These are phyloP conservation scores for Cichlasoma orientale DNA, from an alignment of 2,797 vertebrate genomes.

Conservation along the genomic window DNA sequence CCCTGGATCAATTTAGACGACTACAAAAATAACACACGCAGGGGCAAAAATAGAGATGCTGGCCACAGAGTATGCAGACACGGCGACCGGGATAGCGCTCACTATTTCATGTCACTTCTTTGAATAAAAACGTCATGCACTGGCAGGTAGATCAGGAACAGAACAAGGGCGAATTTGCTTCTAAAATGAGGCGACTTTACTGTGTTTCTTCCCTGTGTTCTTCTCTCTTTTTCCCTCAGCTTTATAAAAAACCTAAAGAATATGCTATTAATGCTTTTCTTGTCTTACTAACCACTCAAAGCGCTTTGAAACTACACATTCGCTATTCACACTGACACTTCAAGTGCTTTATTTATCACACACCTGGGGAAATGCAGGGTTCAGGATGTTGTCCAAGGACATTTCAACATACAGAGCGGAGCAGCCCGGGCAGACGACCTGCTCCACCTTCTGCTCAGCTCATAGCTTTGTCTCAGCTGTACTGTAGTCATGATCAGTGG, in stretches of 20 bases:
- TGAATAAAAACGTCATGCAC: slow-evolving; percentile 58
- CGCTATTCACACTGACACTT: neutral
- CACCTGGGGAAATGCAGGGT: neutral
- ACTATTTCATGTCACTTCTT: slow-evolving; percentile 58
- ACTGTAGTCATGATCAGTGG: neutral
- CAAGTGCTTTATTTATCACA: neutral
- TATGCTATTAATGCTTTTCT: neutral
- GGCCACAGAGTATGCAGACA: slow-evolving; percentile 27
- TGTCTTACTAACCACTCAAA: neutral
- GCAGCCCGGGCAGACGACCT: neutral
- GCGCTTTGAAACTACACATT: neutral
- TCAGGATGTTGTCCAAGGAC: neutral
- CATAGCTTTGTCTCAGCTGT: neutral
- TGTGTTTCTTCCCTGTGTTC: neutral
- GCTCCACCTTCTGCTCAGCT: neutral
- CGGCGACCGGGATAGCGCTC: slow-evolving; percentile 46
- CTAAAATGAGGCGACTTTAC: slow-evolving; percentile 36
- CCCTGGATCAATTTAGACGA: slow-evolving; percentile 69
- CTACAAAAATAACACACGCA: slow-evolving; percentile 62
- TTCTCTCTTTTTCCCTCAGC: slow-evolving; percentile 2
- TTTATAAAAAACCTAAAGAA: neutral
- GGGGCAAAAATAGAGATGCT: slow-evolving; percentile 24
- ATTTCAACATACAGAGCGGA: neutral
- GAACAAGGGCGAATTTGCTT: slow-evolving; percentile 53
- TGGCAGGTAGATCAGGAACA: slow-evolving; percentile 63